Evolutionary conservation across 2,113 vertebrate genomes (phyloP), one percentile per base, ranked within the genome.

Genomic region (Pavo muticus): DNA sequence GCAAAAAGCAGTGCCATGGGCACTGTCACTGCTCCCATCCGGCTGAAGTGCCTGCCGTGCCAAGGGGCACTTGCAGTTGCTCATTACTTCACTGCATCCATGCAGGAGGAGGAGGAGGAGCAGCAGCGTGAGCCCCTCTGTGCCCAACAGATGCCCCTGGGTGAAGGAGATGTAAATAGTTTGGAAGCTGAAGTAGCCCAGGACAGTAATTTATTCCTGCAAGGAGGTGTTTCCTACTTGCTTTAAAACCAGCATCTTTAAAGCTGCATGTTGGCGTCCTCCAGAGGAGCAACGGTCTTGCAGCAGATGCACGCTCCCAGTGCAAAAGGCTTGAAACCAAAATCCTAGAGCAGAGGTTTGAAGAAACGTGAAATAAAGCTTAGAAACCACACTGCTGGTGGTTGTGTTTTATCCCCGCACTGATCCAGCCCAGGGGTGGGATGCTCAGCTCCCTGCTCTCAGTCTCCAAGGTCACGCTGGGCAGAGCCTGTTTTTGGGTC

Each of bases 11-110:
- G 6, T 42, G 57, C 77, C 24, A 0, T 30, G 80, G 70, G n/a
- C 80, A 81, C 71, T 73, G 37, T 35, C 77, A 12, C 81, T 0
- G 1, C 84, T 82, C 64, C 40, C n/a, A 56, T 50, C 64, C 76
- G 94, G 94, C 56, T 87, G 12, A 96, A 95, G 93, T 94, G 96
- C 94, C 94, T 92, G 89, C 91, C 78, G 37, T 89, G 47, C 37
- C 60, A 9, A 2, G 93, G 93, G 94, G 82, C 76, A 3, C 87
- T 77, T 47, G 45, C 44, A 69, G 85, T 68, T 0, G 0, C 60
- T 79, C 60, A 68, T 73, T 48, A 35, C 54, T 77, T 74, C 64
- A 32, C 57, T 63, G 18, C 68, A 78, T 35, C 60, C 4, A 0
- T 0, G 0, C 15, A 47, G 50, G 24, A 45, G 39, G 39, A 77